Percentiles rank a stretch among this genome's conserved stretches.
These are phyloP conservation scores for Proales similis DNA, from an alignment of 1,140 invertebrate species.

Conservation along the genomic window DNA sequence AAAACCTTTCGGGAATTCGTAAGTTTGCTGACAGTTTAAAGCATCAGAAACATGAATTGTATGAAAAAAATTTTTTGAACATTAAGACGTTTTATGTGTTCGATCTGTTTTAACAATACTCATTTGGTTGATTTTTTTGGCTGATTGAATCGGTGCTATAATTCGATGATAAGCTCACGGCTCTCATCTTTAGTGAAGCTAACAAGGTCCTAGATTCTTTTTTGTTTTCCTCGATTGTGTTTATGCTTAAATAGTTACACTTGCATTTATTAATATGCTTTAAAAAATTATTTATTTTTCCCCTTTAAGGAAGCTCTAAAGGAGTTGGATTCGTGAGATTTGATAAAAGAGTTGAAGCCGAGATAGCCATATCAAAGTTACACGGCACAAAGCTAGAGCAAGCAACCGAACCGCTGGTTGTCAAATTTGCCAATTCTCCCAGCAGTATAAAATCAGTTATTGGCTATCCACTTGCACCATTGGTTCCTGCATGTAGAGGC, in stretches of 20 bases:
- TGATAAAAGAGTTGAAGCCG: constrained; percentile 92
- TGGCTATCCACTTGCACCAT: constrained; percentile 33
- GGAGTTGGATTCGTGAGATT: constrained; percentile 98
- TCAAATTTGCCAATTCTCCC: constrained; percentile 92
- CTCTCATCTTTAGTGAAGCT: too few species aligned
- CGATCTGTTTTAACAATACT: too few species aligned
- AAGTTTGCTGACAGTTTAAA: too few species aligned
- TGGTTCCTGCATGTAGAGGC: constrained; percentile 14
- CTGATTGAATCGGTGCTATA: too few species aligned
- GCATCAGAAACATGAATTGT: too few species aligned
- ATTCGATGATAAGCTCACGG: too few species aligned
- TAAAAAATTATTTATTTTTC: constrained; percentile 4
- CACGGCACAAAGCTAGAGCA: constrained; percentile 87
- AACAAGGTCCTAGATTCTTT: too few species aligned
- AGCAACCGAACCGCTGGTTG: constrained; percentile 90
- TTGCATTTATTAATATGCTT: neutral
- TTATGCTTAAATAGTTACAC: neutral
- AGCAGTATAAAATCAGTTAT: constrained; percentile 41
- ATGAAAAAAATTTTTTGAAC: too few species aligned
- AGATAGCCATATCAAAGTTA: constrained; percentile 90
- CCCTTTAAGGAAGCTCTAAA: constrained; percentile 76
- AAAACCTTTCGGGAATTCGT: too few species aligned
- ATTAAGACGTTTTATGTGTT: too few species aligned
- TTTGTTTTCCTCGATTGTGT: too few species aligned
- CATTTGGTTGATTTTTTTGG: too few species aligned